These are phyloP conservation scores for Bilobella aurantiaca DNA, from an alignment of 1,140 invertebrate genomes.

Conservation along the genomic window DNA sequence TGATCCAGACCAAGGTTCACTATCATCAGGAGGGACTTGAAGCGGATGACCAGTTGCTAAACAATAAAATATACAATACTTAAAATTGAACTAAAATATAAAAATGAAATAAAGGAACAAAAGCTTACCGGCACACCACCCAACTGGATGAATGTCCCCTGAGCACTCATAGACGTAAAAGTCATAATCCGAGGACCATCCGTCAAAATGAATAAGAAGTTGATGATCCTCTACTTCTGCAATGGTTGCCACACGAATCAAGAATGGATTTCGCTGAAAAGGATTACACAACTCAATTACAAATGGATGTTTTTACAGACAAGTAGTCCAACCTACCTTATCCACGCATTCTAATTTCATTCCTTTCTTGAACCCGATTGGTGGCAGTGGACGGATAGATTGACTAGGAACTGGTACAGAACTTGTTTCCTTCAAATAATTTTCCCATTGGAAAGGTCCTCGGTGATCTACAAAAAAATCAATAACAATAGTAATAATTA, in stretches of 20 bases:
- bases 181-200: constrained; percentile 73
- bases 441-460: constrained; percentile 73
- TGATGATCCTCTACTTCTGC: constrained; percentile 49
- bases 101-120: constrained; percentile 16
- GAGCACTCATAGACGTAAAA: constrained; percentile 67
- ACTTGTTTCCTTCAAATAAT: constrained; percentile 67
- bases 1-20: constrained; percentile 13
- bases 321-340: constrained; percentile 43
- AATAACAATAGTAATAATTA: constrained; percentile 18
- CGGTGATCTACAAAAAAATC: constrained; percentile 40
- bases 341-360: constrained; percentile 90
- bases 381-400: constrained; percentile 67
- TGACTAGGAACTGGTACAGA: constrained; percentile 64
- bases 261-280: constrained; percentile 52
- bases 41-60: constrained; percentile 42
- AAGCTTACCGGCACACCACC: constrained; percentile 83
- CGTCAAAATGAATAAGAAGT: constrained; percentile 77
- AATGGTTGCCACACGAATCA: constrained; percentile 78
- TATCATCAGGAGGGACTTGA: constrained; percentile 55
- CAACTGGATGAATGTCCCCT: constrained; percentile 77
- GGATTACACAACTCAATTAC: not conserved
- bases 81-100: not conserved
- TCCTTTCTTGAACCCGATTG: constrained; percentile 68
- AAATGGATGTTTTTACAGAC: not conserved
- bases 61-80: not conserved